phyloP scores from a whole-genome alignment of 2,113 vertebrate species.

The Bucco capensis region DNA sequence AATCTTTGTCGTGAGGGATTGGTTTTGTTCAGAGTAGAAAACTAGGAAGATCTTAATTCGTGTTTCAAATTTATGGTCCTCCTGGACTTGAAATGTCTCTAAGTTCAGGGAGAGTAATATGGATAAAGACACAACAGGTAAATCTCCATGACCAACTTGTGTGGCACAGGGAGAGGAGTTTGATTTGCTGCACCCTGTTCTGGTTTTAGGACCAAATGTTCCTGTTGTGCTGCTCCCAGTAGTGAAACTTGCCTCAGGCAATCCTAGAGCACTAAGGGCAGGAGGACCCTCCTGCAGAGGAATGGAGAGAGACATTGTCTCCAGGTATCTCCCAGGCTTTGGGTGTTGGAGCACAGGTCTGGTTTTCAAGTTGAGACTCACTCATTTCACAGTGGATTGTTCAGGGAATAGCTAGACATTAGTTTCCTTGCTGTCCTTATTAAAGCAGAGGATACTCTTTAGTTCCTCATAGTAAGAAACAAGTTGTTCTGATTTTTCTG shows the following conservation, averaged over 20 bases:
- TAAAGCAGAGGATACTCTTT: not conserved
- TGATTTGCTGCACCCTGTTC: not conserved
- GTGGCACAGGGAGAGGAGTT: not conserved
- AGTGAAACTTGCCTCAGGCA: not conserved
- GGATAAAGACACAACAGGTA: not conserved
- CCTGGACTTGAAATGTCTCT: not conserved
- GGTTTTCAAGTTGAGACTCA: not conserved
- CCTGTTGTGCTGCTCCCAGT: not conserved
- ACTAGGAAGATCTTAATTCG: rapidly evolving
- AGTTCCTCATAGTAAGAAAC: not conserved
- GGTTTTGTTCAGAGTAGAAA: not conserved
- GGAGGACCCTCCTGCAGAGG: not conserved
- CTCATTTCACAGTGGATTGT: not conserved
- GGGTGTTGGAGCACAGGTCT: not conserved
- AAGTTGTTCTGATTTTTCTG: no score
- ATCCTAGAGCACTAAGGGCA: not conserved
- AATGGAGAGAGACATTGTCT: not conserved
- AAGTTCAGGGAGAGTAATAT: not conserved
- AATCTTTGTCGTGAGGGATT: not conserved
- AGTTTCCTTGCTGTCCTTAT: not conserved
- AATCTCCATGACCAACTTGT: not conserved
- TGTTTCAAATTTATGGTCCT: not conserved
- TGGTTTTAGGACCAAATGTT: rapidly evolving
- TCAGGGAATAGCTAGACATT: not conserved
- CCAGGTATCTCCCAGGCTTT: not conserved